phyloP scores from a whole-genome alignment of 1,140 invertebrate species.

The Cyclargus thomasi region DNA sequence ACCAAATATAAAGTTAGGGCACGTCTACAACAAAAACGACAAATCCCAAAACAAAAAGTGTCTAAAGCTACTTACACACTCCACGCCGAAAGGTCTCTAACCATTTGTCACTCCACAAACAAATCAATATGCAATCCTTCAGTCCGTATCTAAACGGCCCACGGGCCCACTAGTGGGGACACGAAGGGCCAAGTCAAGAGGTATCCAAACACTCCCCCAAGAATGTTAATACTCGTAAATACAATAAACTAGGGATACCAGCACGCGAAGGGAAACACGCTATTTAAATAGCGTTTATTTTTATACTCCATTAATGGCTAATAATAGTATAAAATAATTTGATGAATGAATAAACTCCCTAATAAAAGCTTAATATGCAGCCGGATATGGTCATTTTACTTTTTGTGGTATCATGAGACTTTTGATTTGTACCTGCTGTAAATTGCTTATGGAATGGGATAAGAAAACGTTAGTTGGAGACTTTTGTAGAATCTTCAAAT shows the following conservation, averaged over 20 bases:
- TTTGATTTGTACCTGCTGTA: too few relatives aligned
- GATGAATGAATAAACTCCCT: slow-evolving; percentile 15
- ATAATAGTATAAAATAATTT: slow-evolving; percentile 6
- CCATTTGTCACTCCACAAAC: neutral
- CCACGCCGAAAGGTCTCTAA: neutral
- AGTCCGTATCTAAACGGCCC: slow-evolving; percentile 4
- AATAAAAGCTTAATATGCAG: too few relatives aligned
- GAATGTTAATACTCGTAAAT: slow-evolving; percentile 59
- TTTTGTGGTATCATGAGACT: too few relatives aligned
- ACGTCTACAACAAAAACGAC: too few relatives aligned
- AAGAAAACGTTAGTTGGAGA: too few relatives aligned
- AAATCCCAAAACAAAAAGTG: neutral
- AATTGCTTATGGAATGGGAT: too few relatives aligned
- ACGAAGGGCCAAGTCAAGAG: slow-evolving; percentile 36
- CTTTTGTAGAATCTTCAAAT: too few relatives aligned
- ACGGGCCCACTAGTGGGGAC: neutral
- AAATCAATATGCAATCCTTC: slow-evolving; percentile 16
- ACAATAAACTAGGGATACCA: slow-evolving; percentile 38
- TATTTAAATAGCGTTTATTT: slow-evolving; percentile 10
- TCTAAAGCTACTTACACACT: neutral
- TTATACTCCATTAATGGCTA: slow-evolving; percentile 15
- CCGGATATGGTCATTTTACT: too few relatives aligned
- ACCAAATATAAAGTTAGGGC: too few relatives aligned
- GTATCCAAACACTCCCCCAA: slow-evolving; percentile 62
- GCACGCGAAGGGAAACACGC: slow-evolving; percentile 35